phyloP scores from a whole-genome alignment of 2,797 vertebrate genomes.

The Lemur catta region DNA sequence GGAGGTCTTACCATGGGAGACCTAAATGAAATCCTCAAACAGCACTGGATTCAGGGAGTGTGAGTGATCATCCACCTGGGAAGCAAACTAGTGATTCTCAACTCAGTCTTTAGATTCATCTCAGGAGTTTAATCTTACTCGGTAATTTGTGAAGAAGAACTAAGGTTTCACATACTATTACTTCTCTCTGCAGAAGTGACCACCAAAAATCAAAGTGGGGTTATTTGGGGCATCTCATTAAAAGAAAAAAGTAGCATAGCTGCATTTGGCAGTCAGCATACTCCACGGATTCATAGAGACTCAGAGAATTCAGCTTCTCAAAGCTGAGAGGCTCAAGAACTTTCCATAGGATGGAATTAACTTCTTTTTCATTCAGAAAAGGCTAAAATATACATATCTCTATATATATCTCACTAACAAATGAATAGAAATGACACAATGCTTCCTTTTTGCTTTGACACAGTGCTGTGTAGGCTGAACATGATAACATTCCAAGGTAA shows the following conservation, averaged over 20 bases:
- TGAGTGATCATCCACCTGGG: neutral
- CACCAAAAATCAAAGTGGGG: neutral
- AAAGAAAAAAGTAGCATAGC: neutral
- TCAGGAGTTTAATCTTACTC: neutral
- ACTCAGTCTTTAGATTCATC: neutral
- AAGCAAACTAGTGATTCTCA: neutral
- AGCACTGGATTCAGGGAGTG: neutral
- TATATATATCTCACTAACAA: neutral
- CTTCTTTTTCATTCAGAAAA: conserved; percentile 21
- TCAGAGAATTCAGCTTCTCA: neutral
- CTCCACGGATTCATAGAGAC: neutral
- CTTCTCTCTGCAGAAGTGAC: neutral
- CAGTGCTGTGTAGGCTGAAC: neutral
- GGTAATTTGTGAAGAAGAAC: neutral
- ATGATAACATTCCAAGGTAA: neutral
- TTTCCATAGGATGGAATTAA: neutral
- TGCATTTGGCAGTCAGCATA: neutral
- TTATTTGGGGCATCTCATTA: neutral
- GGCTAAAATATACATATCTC: neutral
- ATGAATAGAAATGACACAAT: neutral
- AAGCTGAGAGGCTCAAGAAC: neutral
- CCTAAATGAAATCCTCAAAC: neutral
- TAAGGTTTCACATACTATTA: neutral
- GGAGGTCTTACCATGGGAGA: neutral
- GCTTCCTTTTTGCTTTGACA: neutral